These are phyloP conservation scores for Stegastes partitus DNA, from an alignment of 2,113 vertebrate species.

Conservation along the genomic window DNA sequence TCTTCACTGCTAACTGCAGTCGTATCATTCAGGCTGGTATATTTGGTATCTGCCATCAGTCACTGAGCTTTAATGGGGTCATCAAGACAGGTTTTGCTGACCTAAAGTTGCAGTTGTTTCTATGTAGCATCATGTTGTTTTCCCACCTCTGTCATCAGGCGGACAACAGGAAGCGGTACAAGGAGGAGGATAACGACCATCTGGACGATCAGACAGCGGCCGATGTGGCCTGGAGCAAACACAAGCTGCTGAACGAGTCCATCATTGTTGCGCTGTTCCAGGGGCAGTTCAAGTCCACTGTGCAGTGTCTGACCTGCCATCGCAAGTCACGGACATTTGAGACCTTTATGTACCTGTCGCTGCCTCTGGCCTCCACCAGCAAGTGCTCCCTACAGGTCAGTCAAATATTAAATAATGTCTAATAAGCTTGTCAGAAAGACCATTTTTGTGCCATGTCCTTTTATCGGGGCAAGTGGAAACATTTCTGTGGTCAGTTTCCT, in stretches of 20 bases:
- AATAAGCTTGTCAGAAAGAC: no score
- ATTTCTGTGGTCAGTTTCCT: no score
- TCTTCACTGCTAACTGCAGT: neutral
- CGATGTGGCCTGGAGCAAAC: constrained; percentile 95
- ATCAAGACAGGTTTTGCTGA: neutral
- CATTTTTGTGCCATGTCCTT: no score
- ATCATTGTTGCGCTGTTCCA: constrained; percentile 97
- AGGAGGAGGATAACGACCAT: constrained; percentile 94
- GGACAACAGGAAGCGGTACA: constrained; percentile 95
- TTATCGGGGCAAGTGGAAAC: no score
- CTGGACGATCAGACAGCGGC: constrained; percentile 92
- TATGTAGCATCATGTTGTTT: neutral
- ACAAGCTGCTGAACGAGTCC: constrained; percentile 96
- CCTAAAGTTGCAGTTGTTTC: neutral
- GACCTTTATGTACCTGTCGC: constrained; percentile 97
- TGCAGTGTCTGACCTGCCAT: constrained; percentile 96
- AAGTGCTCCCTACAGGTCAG: constrained; percentile 96
- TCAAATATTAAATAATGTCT: neutral
- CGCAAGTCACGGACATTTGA: constrained; percentile 96
- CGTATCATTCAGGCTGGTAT: neutral
- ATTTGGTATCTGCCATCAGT: neutral
- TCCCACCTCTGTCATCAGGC: constrained; percentile 83
- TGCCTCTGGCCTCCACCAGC: constrained; percentile 93
- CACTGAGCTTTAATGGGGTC: neutral
- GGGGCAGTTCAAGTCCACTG: constrained; percentile 98